Evolutionary conservation across 2,888 invertebrate species (phyloP), one percentile per base, ranked within the genome.

Genomic region (Catocala fraxini): DNA sequence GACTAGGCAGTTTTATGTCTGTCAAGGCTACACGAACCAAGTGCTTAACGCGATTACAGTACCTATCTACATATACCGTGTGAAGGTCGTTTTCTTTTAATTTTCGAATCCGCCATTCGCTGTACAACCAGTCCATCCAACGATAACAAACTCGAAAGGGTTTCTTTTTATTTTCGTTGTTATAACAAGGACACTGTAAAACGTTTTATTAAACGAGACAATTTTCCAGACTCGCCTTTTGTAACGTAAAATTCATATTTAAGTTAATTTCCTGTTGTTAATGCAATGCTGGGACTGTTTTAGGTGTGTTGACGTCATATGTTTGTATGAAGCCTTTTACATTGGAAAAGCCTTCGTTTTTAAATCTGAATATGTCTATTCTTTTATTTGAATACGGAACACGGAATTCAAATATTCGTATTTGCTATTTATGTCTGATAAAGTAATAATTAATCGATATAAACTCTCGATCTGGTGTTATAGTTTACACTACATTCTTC

Each of bases 41-140:
- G 47, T 64, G 57, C 65, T 66, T 64, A 45, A 25, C 51, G 63
- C 53, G 51, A 63, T 54, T 61, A 56, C 55, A 25, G 25, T 25
- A 25, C 53, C 7, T 49, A 25, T 56, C 7, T 49, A 51, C 56
- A 58, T 58, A 51, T 61, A 61, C 46, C 51, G 56, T 35, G 49
- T 53, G 63, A 74, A 74, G 70, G 68, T 56, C 63, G 67, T 71
- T 69, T 59, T 58, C 66, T 70, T 70, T 70, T 52, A 51, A 64
- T 69, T 64, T 59, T 34, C 51, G 5, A n/a, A 3, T 49, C 39
- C 33, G 7, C 39, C 49, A 49, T 51, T 54, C 43, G 15, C 4
- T 5, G 10, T 6, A 39, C 35, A 6, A n/a, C 45, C 33, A 39
- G 52, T 41, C 9, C 12, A 25, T 15, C 35, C 11, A 63, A 65